Evolutionary conservation across 1,140 invertebrate species (phyloP).

Genomic region (Ceratitis capitata): DNA sequence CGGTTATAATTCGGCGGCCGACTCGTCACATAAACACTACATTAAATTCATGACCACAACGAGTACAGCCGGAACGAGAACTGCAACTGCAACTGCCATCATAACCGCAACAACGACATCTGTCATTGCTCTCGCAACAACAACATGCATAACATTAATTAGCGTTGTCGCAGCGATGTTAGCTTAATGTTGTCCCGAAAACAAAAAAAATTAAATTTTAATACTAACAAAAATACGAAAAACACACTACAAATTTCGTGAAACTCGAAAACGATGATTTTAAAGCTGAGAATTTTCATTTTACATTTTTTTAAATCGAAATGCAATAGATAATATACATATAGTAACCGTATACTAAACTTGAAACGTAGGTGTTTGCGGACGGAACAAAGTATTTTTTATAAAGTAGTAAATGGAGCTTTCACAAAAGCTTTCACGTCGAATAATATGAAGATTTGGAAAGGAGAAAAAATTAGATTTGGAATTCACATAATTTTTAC

Average conservation of each 20-base stretch:
- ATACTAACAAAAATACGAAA: constrained; percentile 54
- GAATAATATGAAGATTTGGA: background rate
- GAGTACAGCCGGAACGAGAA: constrained; percentile 58
- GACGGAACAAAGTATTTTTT: background rate
- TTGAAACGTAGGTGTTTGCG: background rate
- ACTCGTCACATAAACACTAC: constrained; percentile 56
- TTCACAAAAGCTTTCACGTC: background rate
- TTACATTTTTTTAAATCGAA: background rate
- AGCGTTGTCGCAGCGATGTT: constrained; percentile 63
- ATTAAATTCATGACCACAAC: constrained; percentile 47
- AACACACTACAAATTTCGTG: constrained; percentile 36
- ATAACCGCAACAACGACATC: constrained; percentile 53
- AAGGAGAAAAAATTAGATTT: constrained; percentile 47
- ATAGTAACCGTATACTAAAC: background rate
- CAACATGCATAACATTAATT: constrained; percentile 64
- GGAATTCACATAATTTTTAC: constrained; percentile 25
- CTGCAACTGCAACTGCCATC: constrained; percentile 44
- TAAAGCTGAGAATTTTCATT: background rate
- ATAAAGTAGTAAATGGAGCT: background rate
- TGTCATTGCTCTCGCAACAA: constrained; percentile 61
- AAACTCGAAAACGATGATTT: constrained; percentile 5
- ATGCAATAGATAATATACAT: background rate
- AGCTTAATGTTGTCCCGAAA: constrained; percentile 52
- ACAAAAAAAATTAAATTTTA: too few species aligned
- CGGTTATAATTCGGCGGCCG: constrained; percentile 61